Base-by-base conservation (phyloP, 2,113 vertebrate genomes). In the Misgurnus anguillicaudatus region DNA sequence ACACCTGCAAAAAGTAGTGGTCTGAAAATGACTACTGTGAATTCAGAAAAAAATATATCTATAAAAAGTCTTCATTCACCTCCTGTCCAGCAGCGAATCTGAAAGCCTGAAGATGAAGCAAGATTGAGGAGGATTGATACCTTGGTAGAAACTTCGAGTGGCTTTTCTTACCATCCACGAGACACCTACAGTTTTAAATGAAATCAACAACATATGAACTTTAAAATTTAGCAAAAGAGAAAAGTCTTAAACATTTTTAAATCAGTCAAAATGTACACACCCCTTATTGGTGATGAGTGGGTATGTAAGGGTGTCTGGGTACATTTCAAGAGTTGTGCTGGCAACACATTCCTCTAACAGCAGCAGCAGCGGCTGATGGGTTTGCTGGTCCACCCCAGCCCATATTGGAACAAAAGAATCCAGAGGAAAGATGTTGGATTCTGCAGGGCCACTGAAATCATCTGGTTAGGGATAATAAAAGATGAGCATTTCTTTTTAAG, bases 271-370 rank as follows among this genome's bases (percentile, higher is more conserved):
- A 36, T 57, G 1, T 4, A 4, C 78, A 60, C 81, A 93, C 94
- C 94, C 93, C 19, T 93, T 86, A 60, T 94, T 94, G 38, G 58
- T 24, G 51, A 95, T 85, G 39, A 96, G 68, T 2, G 87, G 90
- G 82, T 93, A 87, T 21, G 78, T 80, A 48, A 69, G 82, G 41
- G 58, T 85, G 0, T 61, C 75, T 0, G 68, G 57, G 4, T 62
- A 53, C 39, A 92, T 82, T 8, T 86, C 82, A 0, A 75, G 41
- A 0, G 86, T 88, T 0, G 88, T 53, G 0, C 90, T 86, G 1
- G 91, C 92, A 1, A 92, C 86, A 82, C 93, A 94, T 53, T 93
- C 87, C 1, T 94, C 93, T 81, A 94, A 82, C 41, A 90, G 90
- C 16, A 95, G 45, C n/a, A 87, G 83, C 65, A 94, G 73, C 0